These are phyloP conservation scores for Mamestra configurata DNA, from an alignment of 1,140 invertebrate genomes.

Conservation along the genomic window DNA sequence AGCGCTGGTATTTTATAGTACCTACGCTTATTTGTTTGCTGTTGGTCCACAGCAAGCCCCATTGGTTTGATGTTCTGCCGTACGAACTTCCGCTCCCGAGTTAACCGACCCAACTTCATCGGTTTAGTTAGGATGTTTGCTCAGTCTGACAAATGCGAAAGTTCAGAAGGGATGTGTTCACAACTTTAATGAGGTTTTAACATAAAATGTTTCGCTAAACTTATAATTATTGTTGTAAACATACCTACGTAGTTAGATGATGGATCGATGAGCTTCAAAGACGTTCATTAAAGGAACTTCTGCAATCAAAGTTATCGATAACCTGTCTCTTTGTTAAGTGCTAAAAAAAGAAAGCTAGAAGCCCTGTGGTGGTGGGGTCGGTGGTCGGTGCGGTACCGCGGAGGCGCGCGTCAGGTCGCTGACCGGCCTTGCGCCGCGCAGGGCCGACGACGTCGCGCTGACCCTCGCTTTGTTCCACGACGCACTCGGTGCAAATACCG, in stretches of 20 bases:
- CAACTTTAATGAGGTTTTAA: not conserved
- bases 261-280: not conserved
- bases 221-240: constrained; percentile 1
- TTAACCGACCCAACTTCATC: not conserved
- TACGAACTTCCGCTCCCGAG: constrained; percentile 9
- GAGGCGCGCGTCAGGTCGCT: constrained; percentile 77
- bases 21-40: not conserved
- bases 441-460: constrained; percentile 73
- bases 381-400: constrained; percentile 68
- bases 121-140: not conserved
- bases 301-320: not conserved
- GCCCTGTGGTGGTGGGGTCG: constrained; percentile 60
- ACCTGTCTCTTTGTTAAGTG: constrained; percentile 42
- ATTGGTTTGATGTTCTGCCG: constrained; percentile 8
- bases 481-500: constrained; percentile 60
- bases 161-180: not conserved
- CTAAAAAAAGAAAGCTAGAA: constrained; percentile 65
- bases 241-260: no score
- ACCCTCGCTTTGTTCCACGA: constrained; percentile 77
- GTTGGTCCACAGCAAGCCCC: not conserved
- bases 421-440: constrained; percentile 85
- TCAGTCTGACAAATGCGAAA: constrained; percentile 4
- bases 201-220: not conserved
- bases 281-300: not conserved
- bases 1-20: not conserved